Base-by-base conservation (phyloP, 2,113 vertebrate species). In the Naja naja region DNA sequence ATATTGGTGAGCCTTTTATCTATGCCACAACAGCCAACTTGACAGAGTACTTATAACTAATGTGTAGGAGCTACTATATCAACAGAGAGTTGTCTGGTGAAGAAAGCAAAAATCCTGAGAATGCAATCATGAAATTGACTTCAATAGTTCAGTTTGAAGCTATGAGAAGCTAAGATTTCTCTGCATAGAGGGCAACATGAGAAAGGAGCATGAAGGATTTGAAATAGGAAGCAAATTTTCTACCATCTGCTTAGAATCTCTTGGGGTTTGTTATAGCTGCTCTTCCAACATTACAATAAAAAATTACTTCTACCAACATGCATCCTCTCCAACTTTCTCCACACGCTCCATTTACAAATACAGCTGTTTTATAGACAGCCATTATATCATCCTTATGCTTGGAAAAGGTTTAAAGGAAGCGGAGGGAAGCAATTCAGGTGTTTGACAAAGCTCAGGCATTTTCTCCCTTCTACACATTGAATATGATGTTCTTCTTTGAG, bases 141-240 rank as follows among this genome's bases (percentile, higher is more conserved):
- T 69, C 30, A 74, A 34, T 81, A 81, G n/a, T 39, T 81, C n/a
- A 81, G 16, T 39, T 16, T 81, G n/a, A 81, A 81, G 16, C 16
- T 39, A 34, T 6, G n/a, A 18, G n/a, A 39, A 74, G 69, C 69
- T 74, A 39, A 74, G 69, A 39, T 34, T 74, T 74, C 16, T 74
- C n/a, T 74, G n/a, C 14, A 34, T 39, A 39, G n/a, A n/a, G n/a
- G 14, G n/a, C 69, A 74, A 34, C n/a, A 20, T 16, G 20, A 74
- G n/a, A 74, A 74, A 74, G n/a, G n/a, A 74, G 1, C n/a, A 74
- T 74, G 69, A 74, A 74, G 98, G 98, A 90, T 99, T 99, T 91
- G 98, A 98, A 98, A 96, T 99, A 88, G 98, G 98, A 55, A 98
- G 98, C 89, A 96, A 99, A 94, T 97, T 34, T 2, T 74, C 14